phyloP scores from a whole-genome alignment of 2,113 vertebrate genomes.

The Sebastes schlegelii region DNA sequence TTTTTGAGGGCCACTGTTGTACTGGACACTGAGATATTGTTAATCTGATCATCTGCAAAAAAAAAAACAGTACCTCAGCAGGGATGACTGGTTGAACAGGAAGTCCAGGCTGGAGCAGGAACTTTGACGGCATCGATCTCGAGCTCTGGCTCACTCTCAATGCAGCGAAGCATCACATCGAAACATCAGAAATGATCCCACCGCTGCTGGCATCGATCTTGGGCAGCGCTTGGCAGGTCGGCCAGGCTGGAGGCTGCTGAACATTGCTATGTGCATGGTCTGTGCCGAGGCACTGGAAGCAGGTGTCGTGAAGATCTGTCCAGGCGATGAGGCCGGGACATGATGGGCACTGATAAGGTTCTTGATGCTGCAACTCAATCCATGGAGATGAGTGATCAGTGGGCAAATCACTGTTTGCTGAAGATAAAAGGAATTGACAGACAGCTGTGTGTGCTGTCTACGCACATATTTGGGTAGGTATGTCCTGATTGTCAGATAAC shows the following conservation, averaged over 20 bases:
- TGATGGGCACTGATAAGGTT: not conserved
- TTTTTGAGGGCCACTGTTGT: not conserved
- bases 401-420: not conserved
- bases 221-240: no score
- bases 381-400: not conserved
- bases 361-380: not conserved
- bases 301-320: not conserved
- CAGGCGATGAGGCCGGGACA: not conserved
- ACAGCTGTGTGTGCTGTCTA: not conserved
- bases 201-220: no score
- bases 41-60: no score
- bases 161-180: not conserved
- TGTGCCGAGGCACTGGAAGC: not conserved
- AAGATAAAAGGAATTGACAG: not conserved
- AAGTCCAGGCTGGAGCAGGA: no score
- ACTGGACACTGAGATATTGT: not conserved
- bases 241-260: no score
- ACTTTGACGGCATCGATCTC: not conserved
- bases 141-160: not conserved
- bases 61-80: no score
- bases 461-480: not conserved
- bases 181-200: no score
- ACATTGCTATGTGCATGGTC: not conserved
- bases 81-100: no score
- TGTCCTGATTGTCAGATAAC: not conserved